phyloP scores from a whole-genome alignment of 1,140 invertebrate genomes.

The Ostrea edulis region DNA sequence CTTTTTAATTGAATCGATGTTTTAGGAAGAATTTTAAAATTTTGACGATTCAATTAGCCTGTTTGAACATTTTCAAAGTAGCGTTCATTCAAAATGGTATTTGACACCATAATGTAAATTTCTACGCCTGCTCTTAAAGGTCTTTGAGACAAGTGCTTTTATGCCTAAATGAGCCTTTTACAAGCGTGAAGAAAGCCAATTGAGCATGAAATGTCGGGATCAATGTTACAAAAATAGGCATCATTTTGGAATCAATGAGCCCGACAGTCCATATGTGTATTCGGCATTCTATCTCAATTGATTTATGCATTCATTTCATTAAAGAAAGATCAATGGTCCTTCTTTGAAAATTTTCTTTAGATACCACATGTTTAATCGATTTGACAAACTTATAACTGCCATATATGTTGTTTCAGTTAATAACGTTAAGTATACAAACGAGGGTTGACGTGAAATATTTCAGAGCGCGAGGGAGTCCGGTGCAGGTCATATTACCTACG shows the following conservation, averaged over 20 bases:
- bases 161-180: too few species aligned
- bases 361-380: constrained; percentile 21
- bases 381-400: constrained; percentile 26
- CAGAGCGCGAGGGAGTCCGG: too few species aligned
- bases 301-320: constrained; percentile 17
- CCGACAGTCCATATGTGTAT: background rate
- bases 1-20: constrained; percentile 17
- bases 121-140: too few species aligned
- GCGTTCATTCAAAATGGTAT: too few species aligned
- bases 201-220: background rate
- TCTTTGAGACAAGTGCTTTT: too few species aligned
- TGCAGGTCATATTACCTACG: too few species aligned
- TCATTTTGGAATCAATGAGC: background rate
- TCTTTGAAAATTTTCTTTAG: constrained; percentile 30
- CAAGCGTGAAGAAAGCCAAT: background rate
- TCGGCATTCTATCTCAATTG: background rate
- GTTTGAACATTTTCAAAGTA: too few species aligned
- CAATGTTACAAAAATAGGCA: background rate
- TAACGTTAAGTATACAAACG: constrained; percentile 2
- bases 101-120: too few species aligned
- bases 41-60: background rate
- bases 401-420: constrained; percentile 21
- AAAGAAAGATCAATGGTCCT: constrained; percentile 20
- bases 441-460: background rate
- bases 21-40: background rate